Evolutionary conservation across 2,797 vertebrate genomes (phyloP).

Genomic region (Caiman crocodilus): DNA sequence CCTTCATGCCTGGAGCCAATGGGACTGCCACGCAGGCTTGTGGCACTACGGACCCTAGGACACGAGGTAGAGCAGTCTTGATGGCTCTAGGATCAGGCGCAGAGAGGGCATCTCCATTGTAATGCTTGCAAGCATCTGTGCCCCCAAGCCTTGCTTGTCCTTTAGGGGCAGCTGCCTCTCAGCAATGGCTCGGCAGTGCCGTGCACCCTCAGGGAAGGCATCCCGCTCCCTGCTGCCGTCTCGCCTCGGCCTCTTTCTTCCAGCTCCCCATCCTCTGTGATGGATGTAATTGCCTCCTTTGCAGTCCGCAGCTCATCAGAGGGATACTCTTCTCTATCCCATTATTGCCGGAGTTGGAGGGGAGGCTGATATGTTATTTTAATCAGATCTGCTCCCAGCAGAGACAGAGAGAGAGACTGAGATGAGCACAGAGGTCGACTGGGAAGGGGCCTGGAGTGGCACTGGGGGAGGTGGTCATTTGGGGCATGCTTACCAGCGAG

Average conservation of each 20-base stretch:
- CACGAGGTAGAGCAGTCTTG: not conserved
- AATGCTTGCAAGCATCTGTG: accelerated
- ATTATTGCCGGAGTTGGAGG: not conserved
- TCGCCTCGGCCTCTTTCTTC: not conserved
- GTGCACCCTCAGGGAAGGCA: accelerated
- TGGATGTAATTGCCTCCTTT: not conserved
- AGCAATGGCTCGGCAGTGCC: accelerated
- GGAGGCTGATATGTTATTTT: accelerated
- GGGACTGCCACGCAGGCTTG: not conserved
- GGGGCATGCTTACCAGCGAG: no score
- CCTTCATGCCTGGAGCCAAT: not conserved
- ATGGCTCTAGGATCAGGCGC: not conserved
- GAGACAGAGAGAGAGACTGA: not conserved
- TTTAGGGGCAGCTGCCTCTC: no score
- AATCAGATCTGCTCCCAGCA: not conserved
- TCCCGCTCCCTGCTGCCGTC: not conserved
- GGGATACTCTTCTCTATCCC: not conserved
- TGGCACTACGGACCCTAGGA: not conserved
- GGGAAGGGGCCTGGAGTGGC: not conserved
- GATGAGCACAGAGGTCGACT: not conserved
- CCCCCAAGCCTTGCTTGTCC: no score
- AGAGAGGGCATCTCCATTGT: no score
- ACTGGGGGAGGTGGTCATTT: not conserved
- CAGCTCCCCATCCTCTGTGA: not conserved
- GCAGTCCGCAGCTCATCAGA: not conserved